Evolutionary conservation across 2,797 vertebrate genomes (phyloP).

Genomic region (Acipenser transmontanus): DNA sequence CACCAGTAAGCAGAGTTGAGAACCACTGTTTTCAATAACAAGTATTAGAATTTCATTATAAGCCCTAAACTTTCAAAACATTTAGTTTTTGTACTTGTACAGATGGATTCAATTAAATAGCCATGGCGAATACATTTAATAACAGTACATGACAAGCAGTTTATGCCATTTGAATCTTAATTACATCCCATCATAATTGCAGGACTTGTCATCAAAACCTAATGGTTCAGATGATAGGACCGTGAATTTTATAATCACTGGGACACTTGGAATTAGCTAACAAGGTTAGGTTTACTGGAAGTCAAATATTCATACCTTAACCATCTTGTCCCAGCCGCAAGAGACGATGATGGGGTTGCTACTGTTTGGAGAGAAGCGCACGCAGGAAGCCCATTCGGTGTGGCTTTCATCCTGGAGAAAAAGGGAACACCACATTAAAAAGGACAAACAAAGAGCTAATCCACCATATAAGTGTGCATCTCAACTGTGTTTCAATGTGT

Average conservation of each 20-base stretch:
- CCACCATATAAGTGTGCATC: background rate
- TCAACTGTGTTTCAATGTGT: no score
- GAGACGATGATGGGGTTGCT: constrained; percentile 95
- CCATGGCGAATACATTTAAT: no score
- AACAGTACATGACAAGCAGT: no score
- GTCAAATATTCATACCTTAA: constrained; percentile 67
- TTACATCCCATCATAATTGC: constrained; percentile 35
- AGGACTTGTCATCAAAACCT: constrained; percentile 34
- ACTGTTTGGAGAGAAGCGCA: constrained; percentile 92
- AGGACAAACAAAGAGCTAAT: background rate
- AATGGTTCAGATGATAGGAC: constrained; percentile 33
- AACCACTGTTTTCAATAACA: background rate
- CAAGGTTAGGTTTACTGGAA: background rate
- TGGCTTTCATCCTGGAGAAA: constrained; percentile 79
- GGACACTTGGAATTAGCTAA: constrained; percentile 14
- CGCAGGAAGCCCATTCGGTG: constrained; percentile 86
- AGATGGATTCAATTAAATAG: no score
- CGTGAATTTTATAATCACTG: constrained; percentile 30
- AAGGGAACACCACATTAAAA: background rate
- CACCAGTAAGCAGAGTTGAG: background rate
- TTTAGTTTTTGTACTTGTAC: no score
- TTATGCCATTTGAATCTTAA: background rate
- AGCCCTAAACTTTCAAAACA: no score
- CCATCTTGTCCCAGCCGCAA: constrained; percentile 91
- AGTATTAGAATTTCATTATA: no score